Evolutionary conservation across 2,113 vertebrate species (phyloP), one percentile per base, ranked within the genome.

Genomic region (Hippopotamus amphibius): DNA sequence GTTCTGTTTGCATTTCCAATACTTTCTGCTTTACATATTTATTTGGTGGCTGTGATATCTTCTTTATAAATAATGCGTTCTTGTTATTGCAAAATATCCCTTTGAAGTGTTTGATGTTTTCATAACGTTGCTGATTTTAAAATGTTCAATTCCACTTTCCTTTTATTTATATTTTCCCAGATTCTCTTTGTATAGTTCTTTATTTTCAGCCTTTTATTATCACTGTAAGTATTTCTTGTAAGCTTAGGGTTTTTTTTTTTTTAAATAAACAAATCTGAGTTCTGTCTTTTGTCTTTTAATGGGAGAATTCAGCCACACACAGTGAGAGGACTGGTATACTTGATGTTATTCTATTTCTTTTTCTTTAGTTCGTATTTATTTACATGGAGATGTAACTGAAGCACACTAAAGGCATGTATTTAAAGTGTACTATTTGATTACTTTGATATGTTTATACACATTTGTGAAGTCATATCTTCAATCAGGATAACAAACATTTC

Each of bases 231-330:
- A 37, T 71, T 90, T 96, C 21, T 87, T 69, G 0, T 65, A 96
- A 95, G 30, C 26, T 76, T 76, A 48, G 53, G 57, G 13, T 17
- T 88, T 90, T 59, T 50, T 61, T 93, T 26, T 57, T 71, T 87
- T 90, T n/a, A n/a, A 79, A 86, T 90, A 82, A 85, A 41, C 17
- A 87, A 28, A 61, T 77, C 43, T 85, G 50, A 57, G 16, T 88
- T 95, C 83, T 82, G 37, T 86, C 16, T 90, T 88, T 92, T 93
- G 26, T 59, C 61, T 95, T 89, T 95, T 83, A 77, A 95, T 93
- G 66, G 13, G 72, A 82, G n/a, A 80, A 81, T 59, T 80, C 33
- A 72, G 17, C 59, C 76, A 76, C 10, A 6, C 19, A 66, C 30
- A 69, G 7, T 26, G 15, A 33, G 69, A 81, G n/a, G n/a, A 90